These are phyloP conservation scores for Drosophila birchii DNA, from an alignment of 2,888 invertebrate genomes.

Conservation along the genomic window DNA sequence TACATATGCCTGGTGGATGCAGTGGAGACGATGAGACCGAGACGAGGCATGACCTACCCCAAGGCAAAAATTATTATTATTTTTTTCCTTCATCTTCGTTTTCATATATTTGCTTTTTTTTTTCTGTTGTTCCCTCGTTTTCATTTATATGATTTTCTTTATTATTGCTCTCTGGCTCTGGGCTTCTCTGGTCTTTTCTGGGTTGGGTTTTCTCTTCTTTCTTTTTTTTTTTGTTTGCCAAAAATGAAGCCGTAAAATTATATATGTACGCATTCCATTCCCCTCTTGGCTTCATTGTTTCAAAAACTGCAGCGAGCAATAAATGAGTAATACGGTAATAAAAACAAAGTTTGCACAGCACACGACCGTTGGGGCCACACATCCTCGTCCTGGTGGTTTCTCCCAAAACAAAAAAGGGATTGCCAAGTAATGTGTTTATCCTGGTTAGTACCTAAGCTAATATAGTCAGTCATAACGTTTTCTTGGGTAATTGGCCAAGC, in stretches of 20 bases:
- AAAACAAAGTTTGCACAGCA: constrained; percentile 59
- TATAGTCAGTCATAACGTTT: background rate
- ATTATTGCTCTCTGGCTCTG: constrained; percentile 56
- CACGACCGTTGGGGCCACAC: background rate
- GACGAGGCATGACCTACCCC: constrained; percentile 79
- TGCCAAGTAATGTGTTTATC: constrained; percentile 37
- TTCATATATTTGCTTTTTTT: constrained; percentile 20
- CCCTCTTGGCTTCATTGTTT: constrained; percentile 47
- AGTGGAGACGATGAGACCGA: constrained; percentile 29
- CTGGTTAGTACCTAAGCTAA: constrained; percentile 17
- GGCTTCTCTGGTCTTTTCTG: constrained; percentile 54
- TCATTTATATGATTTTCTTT: constrained; percentile 47
- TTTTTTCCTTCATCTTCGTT: constrained; percentile 44
- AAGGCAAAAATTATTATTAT: constrained; percentile 82
- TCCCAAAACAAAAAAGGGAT: constrained; percentile 4
- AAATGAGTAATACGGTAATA: constrained; percentile 68
- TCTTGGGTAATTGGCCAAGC: background rate
- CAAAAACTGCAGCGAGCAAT: constrained; percentile 64
- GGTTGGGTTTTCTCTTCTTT: constrained; percentile 64
- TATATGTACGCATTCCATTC: constrained; percentile 56
- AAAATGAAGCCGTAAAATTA: constrained; percentile 71
- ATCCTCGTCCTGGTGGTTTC: constrained; percentile 14
- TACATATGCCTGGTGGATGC: constrained; percentile 53
- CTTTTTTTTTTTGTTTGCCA: constrained; percentile 37
- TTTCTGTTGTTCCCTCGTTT: constrained; percentile 37